phyloP scores from a whole-genome alignment of 2,888 invertebrate genomes.

The Drosophila leonis region DNA sequence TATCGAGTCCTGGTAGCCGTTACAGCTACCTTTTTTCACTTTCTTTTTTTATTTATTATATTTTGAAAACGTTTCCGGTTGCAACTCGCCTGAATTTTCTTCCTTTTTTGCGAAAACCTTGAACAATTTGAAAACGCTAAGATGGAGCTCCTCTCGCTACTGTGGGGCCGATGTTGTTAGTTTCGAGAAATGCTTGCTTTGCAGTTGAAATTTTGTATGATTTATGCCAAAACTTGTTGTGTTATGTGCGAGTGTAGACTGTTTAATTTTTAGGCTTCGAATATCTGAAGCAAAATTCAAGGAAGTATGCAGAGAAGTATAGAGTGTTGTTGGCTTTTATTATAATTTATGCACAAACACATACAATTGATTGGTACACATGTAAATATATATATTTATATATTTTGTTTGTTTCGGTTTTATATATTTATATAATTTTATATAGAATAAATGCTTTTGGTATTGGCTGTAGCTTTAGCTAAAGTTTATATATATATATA shows the following conservation, averaged over 20 bases:
- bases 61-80: neutral
- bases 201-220: constrained; percentile 71
- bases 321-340: constrained; percentile 16
- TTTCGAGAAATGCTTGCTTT: constrained; percentile 65
- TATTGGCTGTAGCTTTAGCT: constrained; percentile 66
- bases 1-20: constrained; percentile 8
- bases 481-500: constrained; percentile 48
- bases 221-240: constrained; percentile 66
- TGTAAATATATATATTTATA: constrained; percentile 25
- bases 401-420: constrained; percentile 1
- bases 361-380: constrained; percentile 24
- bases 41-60: neutral
- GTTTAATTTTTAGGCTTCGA: constrained; percentile 36
- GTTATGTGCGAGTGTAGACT: constrained; percentile 51
- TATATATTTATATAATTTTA: constrained; percentile 40
- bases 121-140: constrained; percentile 28
- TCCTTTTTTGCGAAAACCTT: constrained; percentile 7
- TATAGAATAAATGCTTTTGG: constrained; percentile 77
- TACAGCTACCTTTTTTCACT: neutral
- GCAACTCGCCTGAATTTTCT: neutral
- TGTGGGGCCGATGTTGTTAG: constrained; percentile 29
- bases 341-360: constrained; percentile 47
- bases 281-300: constrained; percentile 57
- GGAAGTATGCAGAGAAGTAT: constrained; percentile 12
- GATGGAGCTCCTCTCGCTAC: constrained; percentile 25